Conservation (phyloP, 1,140 invertebrate genomes). For the Cylas formicarius region DNA sequence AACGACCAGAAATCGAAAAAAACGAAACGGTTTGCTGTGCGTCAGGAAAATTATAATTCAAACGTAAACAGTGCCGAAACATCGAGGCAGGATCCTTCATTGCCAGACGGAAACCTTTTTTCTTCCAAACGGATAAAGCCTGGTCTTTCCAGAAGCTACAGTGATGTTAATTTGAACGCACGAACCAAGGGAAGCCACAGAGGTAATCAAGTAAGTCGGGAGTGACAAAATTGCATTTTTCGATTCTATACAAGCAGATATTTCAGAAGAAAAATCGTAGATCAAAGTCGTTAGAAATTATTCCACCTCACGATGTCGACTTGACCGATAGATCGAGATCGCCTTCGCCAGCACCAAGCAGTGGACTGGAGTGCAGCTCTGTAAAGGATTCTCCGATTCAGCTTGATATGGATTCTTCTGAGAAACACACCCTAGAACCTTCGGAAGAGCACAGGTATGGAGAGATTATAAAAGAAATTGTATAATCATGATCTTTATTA, state of each 20-base stretch:
- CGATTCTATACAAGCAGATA: background rate
- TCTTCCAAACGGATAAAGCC: constrained; percentile 30
- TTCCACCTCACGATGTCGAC: constrained; percentile 33
- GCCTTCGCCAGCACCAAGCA: constrained; percentile 82
- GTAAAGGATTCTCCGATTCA: constrained; percentile 89
- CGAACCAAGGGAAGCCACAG: constrained; percentile 11
- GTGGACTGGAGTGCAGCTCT: constrained; percentile 79
- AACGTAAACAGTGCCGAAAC: constrained; percentile 16
- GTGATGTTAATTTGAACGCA: constrained; percentile 42
- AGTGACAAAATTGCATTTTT: constrained; percentile 25
- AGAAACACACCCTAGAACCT: constrained; percentile 50
- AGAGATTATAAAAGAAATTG: too few species aligned
- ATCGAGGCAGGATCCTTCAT: constrained; percentile 32
- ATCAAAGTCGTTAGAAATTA: constrained; percentile 34
- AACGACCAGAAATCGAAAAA: constrained; percentile 64
- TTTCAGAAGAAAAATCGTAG: constrained; percentile 29
- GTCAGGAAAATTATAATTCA: constrained; percentile 34
- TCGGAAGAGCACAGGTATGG: constrained; percentile 42
- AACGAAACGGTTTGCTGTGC: constrained; percentile 24
- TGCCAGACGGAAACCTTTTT: constrained; percentile 32
- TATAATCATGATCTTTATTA: too few species aligned
- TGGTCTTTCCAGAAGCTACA: constrained; percentile 47
- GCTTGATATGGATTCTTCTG: constrained; percentile 71
- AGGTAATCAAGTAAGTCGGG: too few species aligned
- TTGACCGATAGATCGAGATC: constrained; percentile 53